Conservation (phyloP, 2,113 vertebrate species). For the Melospiza melodia region DNA sequence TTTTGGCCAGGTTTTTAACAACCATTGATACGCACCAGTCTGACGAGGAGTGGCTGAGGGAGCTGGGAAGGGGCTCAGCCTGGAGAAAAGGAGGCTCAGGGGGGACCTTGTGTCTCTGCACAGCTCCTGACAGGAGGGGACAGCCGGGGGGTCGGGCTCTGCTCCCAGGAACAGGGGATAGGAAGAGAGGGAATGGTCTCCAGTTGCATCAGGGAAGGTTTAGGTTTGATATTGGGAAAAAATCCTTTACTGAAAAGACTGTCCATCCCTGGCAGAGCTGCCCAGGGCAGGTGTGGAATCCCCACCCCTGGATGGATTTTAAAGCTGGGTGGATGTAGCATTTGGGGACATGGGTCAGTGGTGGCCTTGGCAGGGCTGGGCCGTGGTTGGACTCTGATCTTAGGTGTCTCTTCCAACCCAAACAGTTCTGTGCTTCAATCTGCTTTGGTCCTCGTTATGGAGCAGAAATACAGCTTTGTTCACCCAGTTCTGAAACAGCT, state of each 20-base stretch:
- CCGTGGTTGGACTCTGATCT: neutral
- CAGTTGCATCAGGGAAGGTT: rapidly evolving
- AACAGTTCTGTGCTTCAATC: neutral
- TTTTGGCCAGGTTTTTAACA: neutral
- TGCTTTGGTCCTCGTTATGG: neutral
- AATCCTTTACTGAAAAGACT: rapidly evolving
- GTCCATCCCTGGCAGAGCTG: neutral
- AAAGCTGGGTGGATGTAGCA: neutral
- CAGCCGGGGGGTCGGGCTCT: neutral
- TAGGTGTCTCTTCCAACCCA: neutral
- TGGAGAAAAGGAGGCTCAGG: neutral
- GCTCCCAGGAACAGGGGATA: neutral
- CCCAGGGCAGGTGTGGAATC: neutral
- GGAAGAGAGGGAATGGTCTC: rapidly evolving
- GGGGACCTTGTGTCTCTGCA: neutral
- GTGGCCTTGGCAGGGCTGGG: neutral
- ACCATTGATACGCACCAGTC: rapidly evolving
- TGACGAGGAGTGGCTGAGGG: neutral
- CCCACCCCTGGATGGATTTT: neutral
- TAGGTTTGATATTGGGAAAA: rapidly evolving
- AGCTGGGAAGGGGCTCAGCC: neutral
- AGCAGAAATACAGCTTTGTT: neutral
- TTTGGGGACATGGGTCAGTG: too few relatives aligned
- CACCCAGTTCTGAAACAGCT: neutral
- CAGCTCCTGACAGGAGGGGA: neutral